phyloP scores from a whole-genome alignment of 2,797 vertebrate genomes.

The Rhadinocentrus ornatus region DNA sequence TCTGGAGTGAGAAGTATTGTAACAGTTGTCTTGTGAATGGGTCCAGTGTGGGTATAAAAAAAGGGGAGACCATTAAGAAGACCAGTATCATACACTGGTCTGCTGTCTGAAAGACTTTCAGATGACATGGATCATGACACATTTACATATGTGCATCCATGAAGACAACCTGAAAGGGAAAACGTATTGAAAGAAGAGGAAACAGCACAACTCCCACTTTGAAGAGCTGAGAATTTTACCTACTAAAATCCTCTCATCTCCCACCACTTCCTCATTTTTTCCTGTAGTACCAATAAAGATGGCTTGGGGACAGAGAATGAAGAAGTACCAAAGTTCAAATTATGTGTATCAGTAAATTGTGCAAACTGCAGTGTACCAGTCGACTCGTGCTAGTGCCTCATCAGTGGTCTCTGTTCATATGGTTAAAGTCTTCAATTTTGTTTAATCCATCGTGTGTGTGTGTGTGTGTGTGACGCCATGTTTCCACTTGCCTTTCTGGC shows the following conservation, averaged over 20 bases:
- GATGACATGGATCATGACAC: neutral
- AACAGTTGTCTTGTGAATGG: neutral
- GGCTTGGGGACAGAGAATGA: conserved; percentile 54
- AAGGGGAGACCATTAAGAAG: no score
- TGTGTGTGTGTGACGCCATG: no score
- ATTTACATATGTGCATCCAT: neutral
- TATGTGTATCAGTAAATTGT: conserved; percentile 46
- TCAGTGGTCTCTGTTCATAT: neutral
- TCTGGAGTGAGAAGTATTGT: neutral
- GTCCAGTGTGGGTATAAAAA: neutral
- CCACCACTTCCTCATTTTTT: conserved; percentile 65
- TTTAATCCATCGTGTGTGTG: neutral
- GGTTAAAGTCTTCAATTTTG: neutral
- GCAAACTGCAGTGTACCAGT: conserved; percentile 8
- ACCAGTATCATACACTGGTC: neutral
- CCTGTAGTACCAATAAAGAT: conserved; percentile 44
- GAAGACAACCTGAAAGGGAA: neutral
- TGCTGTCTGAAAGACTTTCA: neutral
- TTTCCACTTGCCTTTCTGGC: no score
- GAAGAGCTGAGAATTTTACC: conserved; percentile 18
- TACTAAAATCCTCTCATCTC: conserved; percentile 3
- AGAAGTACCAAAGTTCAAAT: conserved; percentile 77
- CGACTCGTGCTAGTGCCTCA: neutral
- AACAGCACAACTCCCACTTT: conserved; percentile 17
- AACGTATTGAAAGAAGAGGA: neutral